phyloP scores from a whole-genome alignment of 2,797 vertebrate genomes.

The Erithacus rubecula region DNA sequence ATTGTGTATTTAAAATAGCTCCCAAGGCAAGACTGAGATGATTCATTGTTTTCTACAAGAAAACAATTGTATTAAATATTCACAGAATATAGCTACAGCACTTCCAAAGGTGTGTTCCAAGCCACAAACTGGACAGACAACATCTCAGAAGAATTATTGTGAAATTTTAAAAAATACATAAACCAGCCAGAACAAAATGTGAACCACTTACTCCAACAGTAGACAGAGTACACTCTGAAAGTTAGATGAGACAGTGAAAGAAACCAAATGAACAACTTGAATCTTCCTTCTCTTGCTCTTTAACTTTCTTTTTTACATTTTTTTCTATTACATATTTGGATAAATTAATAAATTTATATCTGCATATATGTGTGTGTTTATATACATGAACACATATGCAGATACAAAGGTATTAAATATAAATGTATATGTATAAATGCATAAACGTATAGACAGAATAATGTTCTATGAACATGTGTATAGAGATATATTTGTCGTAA shows the following conservation, averaged over 20 bases:
- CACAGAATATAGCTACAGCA: neutral
- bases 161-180: neutral
- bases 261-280: fast-evolving
- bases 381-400: neutral
- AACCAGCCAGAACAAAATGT: neutral
- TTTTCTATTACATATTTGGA: neutral
- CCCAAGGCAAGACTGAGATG: neutral
- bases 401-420: too few relatives aligned
- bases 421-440: too few relatives aligned
- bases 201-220: neutral
- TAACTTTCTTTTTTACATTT: neutral
- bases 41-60: neutral
- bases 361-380: neutral
- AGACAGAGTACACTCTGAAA: neutral
- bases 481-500: neutral
- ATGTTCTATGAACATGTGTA: neutral
- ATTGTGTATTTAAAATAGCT: neutral
- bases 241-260: neutral
- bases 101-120: neutral
- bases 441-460: neutral
- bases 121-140: neutral
- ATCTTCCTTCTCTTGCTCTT: neutral
- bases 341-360: neutral
- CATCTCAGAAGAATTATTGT: neutral
- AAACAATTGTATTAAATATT: neutral